Evolutionary conservation across 2,797 vertebrate genomes (phyloP).

Genomic region (Lutjanus campechanus): DNA sequence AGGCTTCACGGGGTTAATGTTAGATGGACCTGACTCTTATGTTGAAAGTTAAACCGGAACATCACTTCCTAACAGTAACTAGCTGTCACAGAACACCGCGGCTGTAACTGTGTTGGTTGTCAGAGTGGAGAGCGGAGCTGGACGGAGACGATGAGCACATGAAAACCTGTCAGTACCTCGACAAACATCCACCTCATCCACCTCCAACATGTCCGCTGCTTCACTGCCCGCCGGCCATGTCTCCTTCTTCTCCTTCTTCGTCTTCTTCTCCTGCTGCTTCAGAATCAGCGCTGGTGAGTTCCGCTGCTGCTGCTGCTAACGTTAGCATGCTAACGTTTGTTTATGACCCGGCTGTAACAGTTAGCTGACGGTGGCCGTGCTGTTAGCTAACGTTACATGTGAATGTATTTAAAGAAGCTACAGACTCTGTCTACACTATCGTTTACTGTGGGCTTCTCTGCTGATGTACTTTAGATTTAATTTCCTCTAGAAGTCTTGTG

Average conservation of each 20-base stretch:
- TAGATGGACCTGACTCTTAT: background rate
- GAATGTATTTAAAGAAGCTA: too few relatives aligned
- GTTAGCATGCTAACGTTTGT: background rate
- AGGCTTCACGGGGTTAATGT: background rate
- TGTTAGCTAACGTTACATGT: too few relatives aligned
- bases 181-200: background rate
- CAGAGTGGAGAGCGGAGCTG: background rate
- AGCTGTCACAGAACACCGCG: background rate
- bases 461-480: too few relatives aligned
- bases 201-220: slow-evolving; percentile 15
- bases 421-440: too few relatives aligned
- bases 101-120: too few relatives aligned
- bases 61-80: too few relatives aligned
- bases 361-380: too few relatives aligned
- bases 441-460: background rate
- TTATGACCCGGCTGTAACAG: background rate
- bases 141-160: background rate
- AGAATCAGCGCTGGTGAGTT: slow-evolving; percentile 24
- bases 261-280: background rate
- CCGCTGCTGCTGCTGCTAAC: background rate
- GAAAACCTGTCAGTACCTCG: background rate
- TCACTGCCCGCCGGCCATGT: background rate
- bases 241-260: background rate
- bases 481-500: too few relatives aligned
- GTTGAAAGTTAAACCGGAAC: slow-evolving; percentile 13